Base-by-base conservation (phyloP, 2,797 vertebrate species). In the Caiman crocodilus region DNA sequence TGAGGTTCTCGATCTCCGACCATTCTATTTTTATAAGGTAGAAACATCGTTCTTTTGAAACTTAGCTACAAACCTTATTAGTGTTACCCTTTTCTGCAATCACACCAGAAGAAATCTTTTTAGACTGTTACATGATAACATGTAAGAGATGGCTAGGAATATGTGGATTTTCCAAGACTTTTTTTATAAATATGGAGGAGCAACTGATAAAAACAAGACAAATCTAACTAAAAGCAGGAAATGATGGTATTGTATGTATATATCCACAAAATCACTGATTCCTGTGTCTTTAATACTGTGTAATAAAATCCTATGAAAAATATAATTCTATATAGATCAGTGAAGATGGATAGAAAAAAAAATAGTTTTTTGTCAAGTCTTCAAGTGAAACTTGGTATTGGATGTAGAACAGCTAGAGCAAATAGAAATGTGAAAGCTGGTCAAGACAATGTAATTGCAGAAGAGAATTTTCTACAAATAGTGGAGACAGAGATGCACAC, bases 11-110 rank as follows among this genome's bases (percentile, higher is more conserved):
- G 97, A 98, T 94, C 97, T 99, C 85, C 97, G 95, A 4, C 98
- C 99, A 0, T 99, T 99, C 97, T 99, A 99, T 96, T 99, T 99
- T 96, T 99, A 99, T 90, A 99, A 99, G 99, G 99, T 99, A 94
- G 94, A 79, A 79, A 87, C 55, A 4, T 61, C 55, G 3, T 60
- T 93, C 20, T 84, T 65, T 56, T 25, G 9, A 30, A 65, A 8
- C 9, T n/a, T 65, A 30, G 14, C n/a, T 65, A 30, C n/a, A 67
- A 67, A 0, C 3, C 1, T 35, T 69, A 16, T 67, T 20, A 26
- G 17, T 57, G 91, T 32, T 55, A 30, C 50, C 10, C 26, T 55
- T 60, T 86, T 80, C 60, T 55, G 42, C 71, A 78, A 35, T 26
- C 42, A 50, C 42, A 50, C 42, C 42, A 50, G 42, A 50, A 50